These are phyloP conservation scores for Vimba vimba DNA, from an alignment of 2,113 vertebrate genomes.

Conservation along the genomic window DNA sequence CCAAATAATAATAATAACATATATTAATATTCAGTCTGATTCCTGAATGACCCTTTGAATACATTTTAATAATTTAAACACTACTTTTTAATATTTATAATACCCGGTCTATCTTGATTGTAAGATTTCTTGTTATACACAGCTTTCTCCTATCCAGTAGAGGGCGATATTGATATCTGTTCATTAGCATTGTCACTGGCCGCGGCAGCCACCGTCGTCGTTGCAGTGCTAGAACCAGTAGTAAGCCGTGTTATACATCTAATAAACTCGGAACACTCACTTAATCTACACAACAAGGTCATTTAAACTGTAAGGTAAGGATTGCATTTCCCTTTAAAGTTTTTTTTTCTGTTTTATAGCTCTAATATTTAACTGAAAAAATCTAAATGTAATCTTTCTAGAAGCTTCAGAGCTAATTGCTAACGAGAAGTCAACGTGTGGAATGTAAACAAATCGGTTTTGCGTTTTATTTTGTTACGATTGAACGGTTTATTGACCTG, in stretches of 20 bases:
- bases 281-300: neutral
- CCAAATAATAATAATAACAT: neutral
- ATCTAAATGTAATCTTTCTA: neutral
- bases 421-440: neutral
- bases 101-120: neutral
- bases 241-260: neutral
- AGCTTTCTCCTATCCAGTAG: slow-evolving; percentile 17
- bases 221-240: neutral
- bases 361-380: neutral
- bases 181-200: neutral
- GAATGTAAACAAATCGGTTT: neutral
- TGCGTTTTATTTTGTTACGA: neutral
- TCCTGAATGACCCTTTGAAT: neutral
- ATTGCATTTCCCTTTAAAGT: neutral
- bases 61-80: neutral
- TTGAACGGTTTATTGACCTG: neutral
- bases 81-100: neutral
- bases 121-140: neutral
- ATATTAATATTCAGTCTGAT: neutral
- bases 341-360: neutral
- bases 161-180: neutral
- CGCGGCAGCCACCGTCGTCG: too few species aligned
- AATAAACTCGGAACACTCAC: neutral
- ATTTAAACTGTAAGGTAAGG: neutral
- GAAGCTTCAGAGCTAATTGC: neutral